Evolutionary conservation across 1,140 invertebrate species (phyloP), one percentile per base, ranked within the genome.

Genomic region (Gyrodactylus bullatarudis): DNA sequence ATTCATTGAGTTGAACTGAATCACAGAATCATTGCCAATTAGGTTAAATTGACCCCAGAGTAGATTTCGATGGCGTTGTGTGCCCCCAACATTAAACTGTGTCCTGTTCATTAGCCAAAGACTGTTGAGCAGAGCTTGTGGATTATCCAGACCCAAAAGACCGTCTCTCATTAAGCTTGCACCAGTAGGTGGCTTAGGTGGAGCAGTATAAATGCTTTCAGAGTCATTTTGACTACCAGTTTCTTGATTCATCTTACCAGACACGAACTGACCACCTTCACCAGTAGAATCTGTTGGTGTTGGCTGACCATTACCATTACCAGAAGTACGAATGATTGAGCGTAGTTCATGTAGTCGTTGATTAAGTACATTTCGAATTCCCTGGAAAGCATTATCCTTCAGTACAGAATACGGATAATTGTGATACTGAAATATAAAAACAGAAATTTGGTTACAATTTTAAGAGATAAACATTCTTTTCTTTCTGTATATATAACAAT

Each of bases 31-130:
- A 54, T 54, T 54, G 8, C 34, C 34, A n/a, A 26, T 68, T 1
- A 73, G 20, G 21, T 73, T 68, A 21, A 73, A 73, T 21, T 73
- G 72, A 26, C 72, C 72, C 72, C 72, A 73, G 20, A 69, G 34
- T 1, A 73, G 26, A 26, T 69, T 68, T 26, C 26, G 21, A 26
- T 73, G 72, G 1, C 26, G 20, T 1, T 69, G 34, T 20, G 26
- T 26, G 21, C 72, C 72, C 2, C 72, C 34, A 26, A 73, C 26
- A 20, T 69, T n/a, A 26, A 73, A 73, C 2, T 25, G 26, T 1
- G 26, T 26, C 25, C 72, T 24, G 21, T 73, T 73, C 2, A 73
- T 68, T 22, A 73, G 23, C 72, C 72, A 73, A n/a, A 73, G 23
- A 20, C 22, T 73, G 26, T 73, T 73, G n/a, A 73, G 20, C 26